A percentile compares a stretch with the other conserved stretches of the same genome.
phyloP scores from a whole-genome alignment of 2,113 vertebrate genomes.

The Cephalopholis sonnerati region DNA sequence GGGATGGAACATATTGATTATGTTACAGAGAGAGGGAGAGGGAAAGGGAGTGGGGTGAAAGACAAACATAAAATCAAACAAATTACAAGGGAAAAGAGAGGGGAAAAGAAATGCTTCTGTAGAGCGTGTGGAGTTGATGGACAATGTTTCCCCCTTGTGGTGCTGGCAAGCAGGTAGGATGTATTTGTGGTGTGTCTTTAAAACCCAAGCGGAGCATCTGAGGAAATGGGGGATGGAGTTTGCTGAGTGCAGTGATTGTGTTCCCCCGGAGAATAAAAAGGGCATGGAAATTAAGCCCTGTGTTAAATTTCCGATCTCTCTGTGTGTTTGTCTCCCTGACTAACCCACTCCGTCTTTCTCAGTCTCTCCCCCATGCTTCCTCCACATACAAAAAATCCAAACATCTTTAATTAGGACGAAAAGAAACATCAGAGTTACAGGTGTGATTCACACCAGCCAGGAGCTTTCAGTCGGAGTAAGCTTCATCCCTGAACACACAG shows the following conservation, averaged over 20 bases:
- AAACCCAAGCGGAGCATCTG: constrained; percentile 49
- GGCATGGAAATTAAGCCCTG: constrained; percentile 65
- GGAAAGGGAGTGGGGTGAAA: constrained; percentile 26
- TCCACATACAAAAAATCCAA: constrained; percentile 29
- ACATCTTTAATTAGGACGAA: constrained; percentile 51
- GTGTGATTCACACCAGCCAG: constrained; percentile 38
- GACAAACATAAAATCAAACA: constrained; percentile 69
- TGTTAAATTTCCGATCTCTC: constrained; percentile 58
- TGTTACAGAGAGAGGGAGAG: constrained; percentile 47
- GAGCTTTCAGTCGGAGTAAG: constrained; percentile 1
- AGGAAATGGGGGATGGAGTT: constrained; percentile 51
- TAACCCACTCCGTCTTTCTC: constrained; percentile 12
- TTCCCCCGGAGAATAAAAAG: constrained; percentile 55
- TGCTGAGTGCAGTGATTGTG: constrained; percentile 56
- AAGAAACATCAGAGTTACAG: constrained; percentile 34
- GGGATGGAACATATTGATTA: constrained; percentile 74
- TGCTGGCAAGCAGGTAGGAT: constrained; percentile 72
- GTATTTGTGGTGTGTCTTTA: constrained; percentile 56
- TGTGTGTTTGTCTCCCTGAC: constrained; percentile 37
- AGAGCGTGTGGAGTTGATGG: constrained; percentile 67
- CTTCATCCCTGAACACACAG: not conserved
- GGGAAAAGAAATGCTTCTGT: constrained; percentile 14
- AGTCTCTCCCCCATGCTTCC: not conserved
- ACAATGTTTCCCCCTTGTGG: constrained; percentile 84
- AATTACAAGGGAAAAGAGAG: constrained; percentile 46